Conservation (phyloP, 2,113 vertebrate genomes). For the Eclectus roratus region DNA sequence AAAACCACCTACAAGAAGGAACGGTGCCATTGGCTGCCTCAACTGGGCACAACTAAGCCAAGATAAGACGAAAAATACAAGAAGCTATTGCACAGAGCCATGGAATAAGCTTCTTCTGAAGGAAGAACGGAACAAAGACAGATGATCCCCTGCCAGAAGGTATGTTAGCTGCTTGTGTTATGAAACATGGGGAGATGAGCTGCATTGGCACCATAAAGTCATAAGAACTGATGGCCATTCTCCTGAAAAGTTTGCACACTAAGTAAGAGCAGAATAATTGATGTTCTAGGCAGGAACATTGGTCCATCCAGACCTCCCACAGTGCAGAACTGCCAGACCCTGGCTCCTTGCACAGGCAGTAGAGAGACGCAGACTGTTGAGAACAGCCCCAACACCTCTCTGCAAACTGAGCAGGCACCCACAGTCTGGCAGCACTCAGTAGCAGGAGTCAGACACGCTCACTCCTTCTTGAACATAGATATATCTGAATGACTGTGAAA, state of each 20-base stretch:
- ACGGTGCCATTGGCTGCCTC: not conserved
- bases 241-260: not conserved
- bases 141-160: not conserved
- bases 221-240: accelerated
- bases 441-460: not conserved
- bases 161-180: accelerated
- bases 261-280: not conserved
- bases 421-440: not conserved
- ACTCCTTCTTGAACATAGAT: not conserved
- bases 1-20: not conserved
- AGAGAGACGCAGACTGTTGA: not conserved
- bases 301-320: not conserved
- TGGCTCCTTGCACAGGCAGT: not conserved
- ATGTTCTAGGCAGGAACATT: not conserved
- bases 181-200: accelerated
- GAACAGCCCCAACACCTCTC: not conserved
- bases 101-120: not conserved
- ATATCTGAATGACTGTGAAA: not conserved
- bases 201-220: not conserved
- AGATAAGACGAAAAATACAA: not conserved
- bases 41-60: not conserved
- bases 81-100: not conserved
- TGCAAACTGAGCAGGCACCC: not conserved
- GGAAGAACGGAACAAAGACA: not conserved
- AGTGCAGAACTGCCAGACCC: not conserved